A percentile compares a stretch with the other conserved stretches of the same genome.
These are phyloP conservation scores for Dendrolimus pini DNA, from an alignment of 2,888 invertebrate genomes.

Conservation along the genomic window DNA sequence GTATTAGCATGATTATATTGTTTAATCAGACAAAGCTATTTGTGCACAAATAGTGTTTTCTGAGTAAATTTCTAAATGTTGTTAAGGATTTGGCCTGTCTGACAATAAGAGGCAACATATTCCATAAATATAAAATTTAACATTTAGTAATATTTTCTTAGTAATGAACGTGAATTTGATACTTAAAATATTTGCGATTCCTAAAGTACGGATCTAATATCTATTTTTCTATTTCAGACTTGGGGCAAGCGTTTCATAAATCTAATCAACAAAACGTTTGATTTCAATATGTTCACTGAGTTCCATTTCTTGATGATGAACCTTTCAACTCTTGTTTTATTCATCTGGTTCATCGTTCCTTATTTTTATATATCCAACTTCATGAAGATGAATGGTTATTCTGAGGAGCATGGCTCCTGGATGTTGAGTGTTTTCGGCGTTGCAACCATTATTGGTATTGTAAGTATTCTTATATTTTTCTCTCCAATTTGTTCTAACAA, in stretches of 20 bases:
- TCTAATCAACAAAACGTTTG: constrained; percentile 83
- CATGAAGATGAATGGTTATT: constrained; percentile 78
- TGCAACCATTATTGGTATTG: constrained; percentile 93
- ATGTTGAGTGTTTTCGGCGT: constrained; percentile 92
- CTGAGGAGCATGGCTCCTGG: constrained; percentile 83
- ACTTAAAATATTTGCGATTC: no score
- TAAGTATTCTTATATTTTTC: constrained; percentile 50
- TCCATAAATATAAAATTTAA: no score
- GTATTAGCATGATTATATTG: no score
- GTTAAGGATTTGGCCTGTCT: no score
- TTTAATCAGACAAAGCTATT: no score
- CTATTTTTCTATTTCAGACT: constrained; percentile 71
- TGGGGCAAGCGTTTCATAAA: constrained; percentile 83
- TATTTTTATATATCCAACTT: constrained; percentile 95
- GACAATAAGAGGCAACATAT: no score
- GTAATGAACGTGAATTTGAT: no score
- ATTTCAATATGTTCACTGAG: constrained; percentile 90
- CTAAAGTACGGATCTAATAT: no score
- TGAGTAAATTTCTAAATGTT: no score
- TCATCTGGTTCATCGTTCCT: constrained; percentile 96
- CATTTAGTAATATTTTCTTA: no score
- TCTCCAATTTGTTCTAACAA: no score
- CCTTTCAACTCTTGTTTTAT: constrained; percentile 91
- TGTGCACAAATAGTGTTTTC: no score
- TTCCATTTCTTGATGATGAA: constrained; percentile 90